Percentiles rank a stretch among this genome's conserved stretches.
These are phyloP conservation scores for Porphyrio hochstetteri DNA, from an alignment of 2,113 vertebrate species.

Conservation along the genomic window DNA sequence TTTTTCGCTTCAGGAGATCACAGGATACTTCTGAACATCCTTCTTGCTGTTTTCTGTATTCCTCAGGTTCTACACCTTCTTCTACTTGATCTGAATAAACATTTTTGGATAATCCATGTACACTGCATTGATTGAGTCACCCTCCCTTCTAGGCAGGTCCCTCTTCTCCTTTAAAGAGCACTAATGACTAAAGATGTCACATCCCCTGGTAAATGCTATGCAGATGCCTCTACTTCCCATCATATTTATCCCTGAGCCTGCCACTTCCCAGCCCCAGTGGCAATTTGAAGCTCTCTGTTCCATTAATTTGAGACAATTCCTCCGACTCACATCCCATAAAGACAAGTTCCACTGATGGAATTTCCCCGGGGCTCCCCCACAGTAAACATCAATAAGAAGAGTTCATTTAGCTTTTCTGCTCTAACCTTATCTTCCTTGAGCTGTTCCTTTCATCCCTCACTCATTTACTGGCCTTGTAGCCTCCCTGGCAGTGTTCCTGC, in stretches of 20 bases:
- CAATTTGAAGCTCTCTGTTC: neutral
- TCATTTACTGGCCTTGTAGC: neutral
- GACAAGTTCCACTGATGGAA: neutral
- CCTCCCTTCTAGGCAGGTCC: neutral
- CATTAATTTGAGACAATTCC: neutral
- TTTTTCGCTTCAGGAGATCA: neutral
- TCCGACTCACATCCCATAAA: neutral
- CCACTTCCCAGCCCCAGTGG: neutral
- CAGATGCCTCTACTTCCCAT: neutral
- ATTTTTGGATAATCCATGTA: neutral
- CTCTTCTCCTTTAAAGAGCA: neutral
- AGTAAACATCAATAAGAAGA: neutral
- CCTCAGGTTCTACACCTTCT: neutral
- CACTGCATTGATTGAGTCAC: neutral
- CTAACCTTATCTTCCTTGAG: constrained; percentile 8
- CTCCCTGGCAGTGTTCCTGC: constrained; percentile 19
- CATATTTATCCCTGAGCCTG: neutral
- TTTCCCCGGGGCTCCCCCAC: neutral
- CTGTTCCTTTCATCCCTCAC: neutral
- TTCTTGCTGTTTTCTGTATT: neutral
- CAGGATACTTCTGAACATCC: neutral
- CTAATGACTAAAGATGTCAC: neutral
- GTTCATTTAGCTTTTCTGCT: constrained; percentile 1
- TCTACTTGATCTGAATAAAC: neutral
- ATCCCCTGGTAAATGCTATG: neutral